Conservation (phyloP, 1,140 invertebrate genomes). For the Hetaerina americana region DNA sequence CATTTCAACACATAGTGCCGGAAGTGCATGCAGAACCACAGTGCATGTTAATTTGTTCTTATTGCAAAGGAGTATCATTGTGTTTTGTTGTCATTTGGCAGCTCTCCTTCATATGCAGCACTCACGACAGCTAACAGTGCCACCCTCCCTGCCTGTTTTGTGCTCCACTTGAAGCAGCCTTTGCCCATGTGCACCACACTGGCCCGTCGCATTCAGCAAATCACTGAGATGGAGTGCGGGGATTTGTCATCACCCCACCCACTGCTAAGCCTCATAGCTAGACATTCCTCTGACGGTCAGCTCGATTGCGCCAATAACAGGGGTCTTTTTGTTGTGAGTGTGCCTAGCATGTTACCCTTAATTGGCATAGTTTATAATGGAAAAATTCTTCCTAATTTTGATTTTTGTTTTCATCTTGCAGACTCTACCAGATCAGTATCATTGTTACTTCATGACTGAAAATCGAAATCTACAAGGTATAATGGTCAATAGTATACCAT, state of each 20-base stretch:
- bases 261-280: conserved; percentile 60
- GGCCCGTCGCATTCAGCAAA: conserved; percentile 55
- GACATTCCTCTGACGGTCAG: conserved; percentile 52
- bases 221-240: conserved; percentile 57
- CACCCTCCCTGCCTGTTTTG: conserved; percentile 79
- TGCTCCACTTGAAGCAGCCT: conserved; percentile 71
- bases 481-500: conserved; percentile 70
- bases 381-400: conserved; percentile 6
- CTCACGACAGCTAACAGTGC: conserved; percentile 73
- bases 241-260: conserved; percentile 49
- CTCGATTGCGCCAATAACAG: conserved; percentile 53
- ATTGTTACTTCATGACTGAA: conserved; percentile 87
- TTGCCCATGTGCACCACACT: conserved; percentile 70
- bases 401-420: conserved; percentile 31
- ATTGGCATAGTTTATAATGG: background rate
- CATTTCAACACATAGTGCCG: too few relatives aligned
- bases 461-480: conserved; percentile 64
- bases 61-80: too few relatives aligned
- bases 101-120: conserved; percentile 60
- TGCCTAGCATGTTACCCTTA: conserved; percentile 5
- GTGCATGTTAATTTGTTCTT: too few relatives aligned
- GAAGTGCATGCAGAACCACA: too few relatives aligned
- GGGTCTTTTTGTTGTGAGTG: conserved; percentile 63
- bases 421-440: conserved; percentile 80
- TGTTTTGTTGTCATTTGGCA: conserved; percentile 26